Evolutionary conservation across 2,797 vertebrate species (phyloP), one percentile per base, ranked within the genome.

Genomic region (Phrynocephalus vlangalii): DNA sequence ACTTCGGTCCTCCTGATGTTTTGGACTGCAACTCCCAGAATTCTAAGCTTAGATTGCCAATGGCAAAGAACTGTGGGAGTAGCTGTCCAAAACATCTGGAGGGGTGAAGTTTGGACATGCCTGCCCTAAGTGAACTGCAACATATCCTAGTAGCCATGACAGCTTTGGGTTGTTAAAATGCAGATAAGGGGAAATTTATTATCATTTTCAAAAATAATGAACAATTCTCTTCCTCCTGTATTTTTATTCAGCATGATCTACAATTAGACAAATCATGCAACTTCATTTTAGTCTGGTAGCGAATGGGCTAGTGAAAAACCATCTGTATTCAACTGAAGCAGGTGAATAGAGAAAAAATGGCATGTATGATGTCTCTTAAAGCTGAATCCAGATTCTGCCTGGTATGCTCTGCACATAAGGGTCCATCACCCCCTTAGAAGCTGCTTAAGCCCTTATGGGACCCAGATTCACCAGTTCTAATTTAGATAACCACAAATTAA

Each of bases 401-500:
- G 60, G 71, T 24, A 87, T 76, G 79, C 79, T 66, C 33, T 66
- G 44, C 71, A 50, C 28, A 26, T 72, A 10, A 8, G 48, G 71
- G 13, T 71, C 77, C 56, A 86, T 33, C 76, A 44, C 30, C 70
- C 7, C 30, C 15, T 16, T 73, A 24, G 71, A 76, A 76, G 28
- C 79, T 52, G 38, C 44, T 82, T 87, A 82, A 82, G 71, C 79
- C 71, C 38, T 75, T 82, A 67, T 82, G 79, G 44, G 71, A 87
- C 38, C 33, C 33, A 82, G 56, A 87, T 82, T 20, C 50, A 82
- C 38, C 86, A 26, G n/a, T 87, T 87, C 56, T 87, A 82, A 87
- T 87, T 87, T 82, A 82, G 79, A 87, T 82, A 87, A 67, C 71
- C 56, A 82, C 60, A 82, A 86, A 87, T 87, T 87, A 87, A 82